Evolutionary conservation across 2,888 invertebrate genomes (phyloP), one percentile per base, ranked within the genome.

Genomic region (Eubasilissa splendida): DNA sequence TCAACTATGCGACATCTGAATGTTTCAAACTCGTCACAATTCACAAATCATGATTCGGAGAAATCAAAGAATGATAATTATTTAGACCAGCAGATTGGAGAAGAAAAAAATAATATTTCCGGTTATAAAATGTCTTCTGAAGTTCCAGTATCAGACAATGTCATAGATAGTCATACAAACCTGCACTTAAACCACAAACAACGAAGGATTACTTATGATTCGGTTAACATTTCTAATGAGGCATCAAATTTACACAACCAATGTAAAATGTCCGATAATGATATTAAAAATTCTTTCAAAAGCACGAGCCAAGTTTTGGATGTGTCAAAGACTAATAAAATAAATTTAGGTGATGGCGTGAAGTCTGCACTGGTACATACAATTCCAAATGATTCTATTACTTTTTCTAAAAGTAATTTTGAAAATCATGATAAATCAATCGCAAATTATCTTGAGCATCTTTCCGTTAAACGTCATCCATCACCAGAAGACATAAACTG

Each of bases 391-490:
- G 42, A 33, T 4, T 66, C 66, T 5, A 66, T 33, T 31, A 53
- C 22, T 54, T 71, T 14, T 22, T 71, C 70, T 53, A 14, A 53
- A 53, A 70, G 12, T 70, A 53, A 70, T n/a, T 52, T 53, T 53
- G 52, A 14, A 9, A 71, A 71, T 53, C 70, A 54, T 12, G 53
- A 53, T 53, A 71, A 54, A 10, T 22, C 70, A 33, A 59, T 58
- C 33, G 42, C 52, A 70, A 68, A 77, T 58, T 58, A 56, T 52
- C n/a, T 71, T n/a, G 71, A 78, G 12, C 59, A 78, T 7, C 22
- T 60, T 63, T 78, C 78, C 10, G 50, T 52, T 63, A 33, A 78
- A 50, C 42, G 7, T 42, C 65, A 78, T 12, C 71, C 73, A 31
- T 60, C 73, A 31, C 31, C 71, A 10, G 31, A 12, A 53, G 73